Percentiles rank a stretch among this genome's conserved stretches.
phyloP scores from a whole-genome alignment of 1,140 invertebrate genomes.

The Procambarus virginalis region DNA sequence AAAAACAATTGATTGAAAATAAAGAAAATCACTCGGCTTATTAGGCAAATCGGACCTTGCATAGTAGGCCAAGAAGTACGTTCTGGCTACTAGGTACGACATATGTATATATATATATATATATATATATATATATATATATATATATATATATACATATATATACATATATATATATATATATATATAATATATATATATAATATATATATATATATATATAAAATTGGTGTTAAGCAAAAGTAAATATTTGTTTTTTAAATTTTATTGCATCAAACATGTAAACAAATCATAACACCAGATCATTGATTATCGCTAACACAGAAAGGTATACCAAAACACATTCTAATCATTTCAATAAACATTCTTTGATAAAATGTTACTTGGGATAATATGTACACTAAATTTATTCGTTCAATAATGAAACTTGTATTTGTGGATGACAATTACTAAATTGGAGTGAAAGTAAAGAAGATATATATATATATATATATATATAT shows the following conservation, averaged over 20 bases:
- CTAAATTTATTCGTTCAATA: too few species aligned
- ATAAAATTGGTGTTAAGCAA: neutral
- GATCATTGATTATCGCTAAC: neutral
- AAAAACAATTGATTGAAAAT: too few species aligned
- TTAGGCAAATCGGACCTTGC: too few species aligned
- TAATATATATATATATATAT: too few species aligned
- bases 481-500: too few species aligned
- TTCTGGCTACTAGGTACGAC: too few species aligned
- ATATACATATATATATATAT: neutral
- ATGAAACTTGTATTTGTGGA: too few species aligned
- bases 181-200: too few species aligned
- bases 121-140: neutral
- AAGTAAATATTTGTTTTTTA: neutral
- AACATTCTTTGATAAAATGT: neutral
- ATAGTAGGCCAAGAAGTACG: too few species aligned
- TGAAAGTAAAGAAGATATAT: neutral
- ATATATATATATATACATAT: neutral
- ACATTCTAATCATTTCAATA: neutral
- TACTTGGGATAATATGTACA: neutral
- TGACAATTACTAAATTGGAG: too few species aligned
- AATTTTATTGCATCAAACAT: neutral
- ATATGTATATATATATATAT: neutral
- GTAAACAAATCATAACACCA: neutral
- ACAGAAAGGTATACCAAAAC: neutral
- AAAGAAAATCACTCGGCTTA: too few species aligned